These are phyloP conservation scores for Atherinosoma microstoma DNA, from an alignment of 2,797 vertebrate species.

Conservation along the genomic window DNA sequence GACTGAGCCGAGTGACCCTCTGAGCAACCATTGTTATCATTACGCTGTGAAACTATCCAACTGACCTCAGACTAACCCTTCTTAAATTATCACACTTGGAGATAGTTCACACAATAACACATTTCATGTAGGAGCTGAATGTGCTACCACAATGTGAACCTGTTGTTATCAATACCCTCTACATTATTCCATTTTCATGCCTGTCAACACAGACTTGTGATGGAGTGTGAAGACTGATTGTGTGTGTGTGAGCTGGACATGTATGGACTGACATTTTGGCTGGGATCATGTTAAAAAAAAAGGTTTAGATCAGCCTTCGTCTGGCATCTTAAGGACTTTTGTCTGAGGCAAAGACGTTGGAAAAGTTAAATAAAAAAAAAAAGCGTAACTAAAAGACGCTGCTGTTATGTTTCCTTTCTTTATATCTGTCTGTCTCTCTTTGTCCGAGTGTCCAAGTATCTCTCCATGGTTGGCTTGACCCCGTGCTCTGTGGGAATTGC, in stretches of 20 bases:
- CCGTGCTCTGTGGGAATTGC: slow-evolving; percentile 68
- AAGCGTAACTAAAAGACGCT: slow-evolving; percentile 64
- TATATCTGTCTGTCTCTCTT: slow-evolving; percentile 38
- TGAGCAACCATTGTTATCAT: slow-evolving; percentile 68
- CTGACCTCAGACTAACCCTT: slow-evolving; percentile 76
- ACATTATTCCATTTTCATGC: slow-evolving; percentile 53
- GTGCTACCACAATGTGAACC: slow-evolving; percentile 27
- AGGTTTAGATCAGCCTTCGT: slow-evolving; percentile 16
- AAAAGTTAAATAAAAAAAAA: slow-evolving; percentile 48
- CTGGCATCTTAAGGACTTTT: slow-evolving; percentile 38
- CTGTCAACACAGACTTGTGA: slow-evolving; percentile 47
- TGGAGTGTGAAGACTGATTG: slow-evolving; percentile 45
- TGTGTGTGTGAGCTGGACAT: slow-evolving; percentile 40
- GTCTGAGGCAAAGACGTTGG: slow-evolving; percentile 48
- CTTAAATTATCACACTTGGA: slow-evolving; percentile 51
- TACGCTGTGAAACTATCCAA: slow-evolving; percentile 63
- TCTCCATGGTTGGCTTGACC: slow-evolving; percentile 58
- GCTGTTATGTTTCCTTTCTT: slow-evolving; percentile 58
- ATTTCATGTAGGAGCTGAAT: slow-evolving; percentile 34
- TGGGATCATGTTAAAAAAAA: slow-evolving; percentile 51
- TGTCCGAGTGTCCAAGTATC: slow-evolving; percentile 56
- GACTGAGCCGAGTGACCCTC: slow-evolving; percentile 43
- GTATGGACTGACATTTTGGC: slow-evolving; percentile 58
- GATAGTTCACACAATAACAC: slow-evolving; percentile 35
- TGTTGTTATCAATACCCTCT: slow-evolving; percentile 32